These are phyloP conservation scores for Cheilinus undulatus DNA, from an alignment of 2,113 vertebrate species.

Conservation along the genomic window DNA sequence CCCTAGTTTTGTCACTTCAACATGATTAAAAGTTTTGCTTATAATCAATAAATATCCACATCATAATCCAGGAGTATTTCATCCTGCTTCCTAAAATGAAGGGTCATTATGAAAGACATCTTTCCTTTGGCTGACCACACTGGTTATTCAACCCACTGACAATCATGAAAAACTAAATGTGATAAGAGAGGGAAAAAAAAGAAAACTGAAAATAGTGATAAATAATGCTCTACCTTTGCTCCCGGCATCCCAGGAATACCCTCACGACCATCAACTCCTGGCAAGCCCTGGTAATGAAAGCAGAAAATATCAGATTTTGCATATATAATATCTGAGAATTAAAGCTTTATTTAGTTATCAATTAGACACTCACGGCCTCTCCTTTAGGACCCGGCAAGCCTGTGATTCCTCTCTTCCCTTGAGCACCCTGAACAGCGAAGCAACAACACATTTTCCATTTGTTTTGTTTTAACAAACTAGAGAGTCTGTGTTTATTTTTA, in stretches of 20 bases:
- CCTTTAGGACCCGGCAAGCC: conserved; percentile 95
- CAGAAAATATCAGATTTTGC: background rate
- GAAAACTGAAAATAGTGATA: background rate
- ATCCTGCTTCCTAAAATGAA: too few species aligned
- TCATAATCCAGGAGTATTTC: too few species aligned
- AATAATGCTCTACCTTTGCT: conserved; percentile 86
- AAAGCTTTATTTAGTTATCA: conserved; percentile 5
- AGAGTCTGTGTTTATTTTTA: background rate
- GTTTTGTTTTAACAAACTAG: background rate
- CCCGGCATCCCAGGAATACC: conserved; percentile 97
- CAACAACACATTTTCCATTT: conserved; percentile 3
- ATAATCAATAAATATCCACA: too few species aligned
- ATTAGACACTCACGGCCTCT: conserved; percentile 87
- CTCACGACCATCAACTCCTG: conserved; percentile 92
- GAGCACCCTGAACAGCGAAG: conserved; percentile 84
- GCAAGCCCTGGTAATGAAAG: conserved; percentile 86
- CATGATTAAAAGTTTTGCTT: too few species aligned
- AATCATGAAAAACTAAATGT: too few species aligned
- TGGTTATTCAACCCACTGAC: too few species aligned
- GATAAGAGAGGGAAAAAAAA: too few species aligned
- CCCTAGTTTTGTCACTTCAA: too few species aligned
- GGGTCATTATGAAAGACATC: too few species aligned
- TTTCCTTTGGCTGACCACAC: too few species aligned
- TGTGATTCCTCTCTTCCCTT: conserved; percentile 91
- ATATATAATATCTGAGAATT: background rate